Evolutionary conservation across 2,888 invertebrate genomes (phyloP), one percentile per base, ranked within the genome.

Genomic region (Drosophila yooni): DNA sequence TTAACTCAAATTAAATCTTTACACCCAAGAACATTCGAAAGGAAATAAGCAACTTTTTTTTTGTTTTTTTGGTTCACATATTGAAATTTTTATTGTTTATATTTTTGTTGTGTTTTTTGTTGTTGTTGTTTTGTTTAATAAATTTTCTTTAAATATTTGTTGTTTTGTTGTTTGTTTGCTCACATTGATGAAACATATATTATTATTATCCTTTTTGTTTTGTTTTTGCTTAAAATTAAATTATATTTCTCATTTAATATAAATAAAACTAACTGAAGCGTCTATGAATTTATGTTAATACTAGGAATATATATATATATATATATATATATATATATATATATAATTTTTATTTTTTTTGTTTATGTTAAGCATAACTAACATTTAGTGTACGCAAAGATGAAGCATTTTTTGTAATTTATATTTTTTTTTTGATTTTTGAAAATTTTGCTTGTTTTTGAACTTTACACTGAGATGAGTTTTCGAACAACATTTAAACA

Each of bases 391-490:
- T 74, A 79, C 81, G 78, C 69, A 74, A 66, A 71, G 75, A 62
- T 76, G 82, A 87, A 79, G 82, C 74, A 69, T 63, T 34, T 29
- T 74, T 43, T 61, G 27, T 68, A 50, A n/a, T 61, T 57, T 52
- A 33, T 61, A 21, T 62, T 57, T 57, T 52, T 52, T 57, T 57
- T 51, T 58, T 48, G 40, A 57, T 74, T 82, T 53, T 68, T 65
- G 63, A 67, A 40, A 72, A 57, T 76, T 85, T 85, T 61, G 66
- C 72, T 76, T 72, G 71, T 21, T n/a, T 74, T 82, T 78, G 56
- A 75, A 89, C 74, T 89, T 89, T 85, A 91, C 91, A 91, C 91
- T 91, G 91, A 91, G 90, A 91, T 91, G 88, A 84, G 90, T 87
- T 88, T 87, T 70, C 64, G 81, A 91, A 91, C 82, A 89, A 90